Conservation (phyloP, 2,888 invertebrate species). For the Cheilosia scutellata region DNA sequence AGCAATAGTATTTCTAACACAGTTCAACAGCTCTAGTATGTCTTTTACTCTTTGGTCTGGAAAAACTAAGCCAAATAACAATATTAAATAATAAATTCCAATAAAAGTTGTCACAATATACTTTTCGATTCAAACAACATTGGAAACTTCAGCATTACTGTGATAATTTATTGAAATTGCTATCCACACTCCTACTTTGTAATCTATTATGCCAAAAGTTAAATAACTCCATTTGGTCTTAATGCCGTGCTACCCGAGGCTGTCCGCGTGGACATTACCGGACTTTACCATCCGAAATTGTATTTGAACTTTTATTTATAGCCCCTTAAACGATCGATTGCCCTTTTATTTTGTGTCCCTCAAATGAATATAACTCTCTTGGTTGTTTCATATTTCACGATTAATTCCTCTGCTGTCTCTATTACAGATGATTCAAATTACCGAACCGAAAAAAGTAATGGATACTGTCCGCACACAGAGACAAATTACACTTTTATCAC, state of each 20-base stretch:
- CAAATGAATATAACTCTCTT: conserved; percentile 64
- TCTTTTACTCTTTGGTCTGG: too few relatives aligned
- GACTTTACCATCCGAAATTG: conserved; percentile 39
- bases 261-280: conserved; percentile 17
- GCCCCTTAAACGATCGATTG: conserved; percentile 60
- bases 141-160: conserved; percentile 53
- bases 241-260: conserved; percentile 15
- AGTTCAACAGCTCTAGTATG: too few relatives aligned
- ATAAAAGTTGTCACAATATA: conserved; percentile 47
- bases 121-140: conserved; percentile 32
- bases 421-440: conserved; percentile 68
- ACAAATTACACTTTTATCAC: conserved; percentile 68
- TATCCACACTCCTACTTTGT: conserved; percentile 22
- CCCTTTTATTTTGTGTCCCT: conserved; percentile 51
- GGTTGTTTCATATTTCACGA: conserved; percentile 68
- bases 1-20: too few relatives aligned
- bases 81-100: conserved; percentile 64
- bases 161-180: conserved; percentile 52
- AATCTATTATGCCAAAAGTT: conserved; percentile 56
- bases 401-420: conserved; percentile 60
- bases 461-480: conserved; percentile 59
- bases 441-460: conserved; percentile 61
- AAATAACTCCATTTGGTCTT: conserved; percentile 44
- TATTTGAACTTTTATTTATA: conserved; percentile 59
- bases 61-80: background rate